Evolutionary conservation across 2,797 vertebrate genomes (phyloP), one percentile per base, ranked within the genome.

Genomic region (Macroramphosus scolopax): DNA sequence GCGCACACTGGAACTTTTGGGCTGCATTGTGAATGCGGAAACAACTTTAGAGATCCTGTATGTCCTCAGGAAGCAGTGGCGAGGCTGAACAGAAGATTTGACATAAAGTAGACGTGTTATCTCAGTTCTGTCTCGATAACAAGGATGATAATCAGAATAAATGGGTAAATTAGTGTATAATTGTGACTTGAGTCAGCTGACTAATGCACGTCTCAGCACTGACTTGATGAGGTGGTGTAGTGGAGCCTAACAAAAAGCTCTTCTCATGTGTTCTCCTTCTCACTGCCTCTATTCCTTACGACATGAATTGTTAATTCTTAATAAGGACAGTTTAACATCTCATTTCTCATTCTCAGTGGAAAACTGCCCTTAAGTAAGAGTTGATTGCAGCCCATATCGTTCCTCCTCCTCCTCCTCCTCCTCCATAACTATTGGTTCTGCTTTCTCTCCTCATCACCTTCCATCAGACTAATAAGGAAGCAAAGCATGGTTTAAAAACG

Each of bases 251-350:
- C 14, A 8, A 25, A 29, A 24, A 45, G 20, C 29, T 55, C 6
- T 44, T 48, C 25, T 56, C 12, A 26, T 1, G 24, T 15, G 16
- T 39, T 38, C 17, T 39, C 16, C n/a, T 17, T 25, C 33, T 48
- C 25, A 24, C 36, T 3, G 3, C 28, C 31, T 45, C 36, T 15
- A 18, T 51, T 53, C 40, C 39, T 58, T 50, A 49, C 46, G 47
- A 52, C 48, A 72, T 86, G 67, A 87, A 84, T 87, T 71, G 81
- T 83, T 79, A 25, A 86, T 77, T 80, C 82, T 84, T 75, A 78
- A 83, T 82, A 77, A 84, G 65, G 58, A 51, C 46, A 69, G 53
- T 51, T 82, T 73, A 77, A 71, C 62, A 43, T 75, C 52, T 43
- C 36, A 26, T 38, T 56, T 17, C 43, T 41, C 1, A 29, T 30